Base-by-base conservation (phyloP, 2,797 vertebrate genomes). In the Hafferia zeledoni region DNA sequence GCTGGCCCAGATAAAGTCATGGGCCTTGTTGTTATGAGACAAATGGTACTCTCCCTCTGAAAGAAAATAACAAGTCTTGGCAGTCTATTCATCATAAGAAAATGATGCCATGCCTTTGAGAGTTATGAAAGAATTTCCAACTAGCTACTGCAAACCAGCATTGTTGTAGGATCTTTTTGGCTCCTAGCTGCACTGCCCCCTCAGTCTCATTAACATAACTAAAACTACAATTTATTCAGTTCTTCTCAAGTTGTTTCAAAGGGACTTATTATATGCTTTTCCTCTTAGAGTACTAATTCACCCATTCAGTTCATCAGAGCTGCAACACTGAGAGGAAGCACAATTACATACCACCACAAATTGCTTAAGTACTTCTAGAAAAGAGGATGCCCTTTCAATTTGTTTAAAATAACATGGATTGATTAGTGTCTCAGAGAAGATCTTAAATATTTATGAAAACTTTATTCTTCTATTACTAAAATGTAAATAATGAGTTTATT, bases 181-280 rank as follows among this genome's bases (percentile, higher is more conserved):
- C 83, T 83, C 49, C 28, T 50, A 31, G 39, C 28, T 70, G 43
- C 33, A 41, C 17, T 65, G 43, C 78, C n/a, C 19, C 27, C 30
- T 69, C 9, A 56, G 20, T 59, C 79, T 90, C 80, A 92, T 90
- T 90, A 85, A 28, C 64, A 41, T 96, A 89, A 91, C 43, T 57
- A 82, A 95, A 96, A 60, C 56, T 55, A 91, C 92, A 83, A 87
- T 92, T 96, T 81, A 92, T 94, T 90, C 46, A 78, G 43, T 41
- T 64, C 64, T 85, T 52, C 76, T 87, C 75, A 83, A 86, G 52
- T 85, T 80, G 28, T 65, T 91, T 94, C 79, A 81, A 87, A 90
- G 72, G 46, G 28, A 17, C 39, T 93, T 91, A 77, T 96, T 83
- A 81, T 49, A 55, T 52, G 30, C 25, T 87, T 76, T 75, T 87